phyloP scores from a whole-genome alignment of 2,113 vertebrate genomes.

The Gymnogyps californianus region DNA sequence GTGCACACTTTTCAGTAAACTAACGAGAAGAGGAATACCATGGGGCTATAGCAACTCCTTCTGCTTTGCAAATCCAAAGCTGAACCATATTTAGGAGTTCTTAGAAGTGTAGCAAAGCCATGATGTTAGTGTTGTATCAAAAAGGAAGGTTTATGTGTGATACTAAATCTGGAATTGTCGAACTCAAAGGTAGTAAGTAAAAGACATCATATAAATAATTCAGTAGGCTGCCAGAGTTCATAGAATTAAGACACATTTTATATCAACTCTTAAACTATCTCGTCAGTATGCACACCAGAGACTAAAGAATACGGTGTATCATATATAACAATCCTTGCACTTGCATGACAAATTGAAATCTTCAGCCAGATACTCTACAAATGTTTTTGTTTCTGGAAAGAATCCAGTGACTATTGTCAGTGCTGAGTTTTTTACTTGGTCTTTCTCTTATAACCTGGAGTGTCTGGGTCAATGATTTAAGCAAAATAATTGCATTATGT shows the following conservation, averaged over 20 bases:
- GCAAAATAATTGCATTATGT: neutral
- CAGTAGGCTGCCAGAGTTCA: neutral
- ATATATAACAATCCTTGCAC: neutral
- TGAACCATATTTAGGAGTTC: neutral
- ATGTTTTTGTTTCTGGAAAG: neutral
- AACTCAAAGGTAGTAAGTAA: neutral
- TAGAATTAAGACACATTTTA: slow-evolving; percentile 26
- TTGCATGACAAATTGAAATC: neutral
- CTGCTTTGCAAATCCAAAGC: neutral
- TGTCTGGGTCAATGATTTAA: neutral
- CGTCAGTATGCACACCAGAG: neutral
- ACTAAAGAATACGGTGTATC: neutral
- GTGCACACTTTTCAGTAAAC: neutral
- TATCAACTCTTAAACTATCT: neutral
- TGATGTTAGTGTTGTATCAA: neutral
- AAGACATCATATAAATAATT: slow-evolving; percentile 37
- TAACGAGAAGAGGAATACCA: neutral
- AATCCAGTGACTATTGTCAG: neutral
- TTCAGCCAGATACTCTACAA: neutral
- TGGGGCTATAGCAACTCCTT: neutral
- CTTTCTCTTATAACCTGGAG: neutral
- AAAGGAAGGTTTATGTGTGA: neutral
- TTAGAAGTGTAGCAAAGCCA: neutral
- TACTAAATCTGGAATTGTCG: neutral
- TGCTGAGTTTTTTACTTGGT: neutral